phyloP scores from a whole-genome alignment of 1,140 invertebrate species.

The Drosophila gunungcola region DNA sequence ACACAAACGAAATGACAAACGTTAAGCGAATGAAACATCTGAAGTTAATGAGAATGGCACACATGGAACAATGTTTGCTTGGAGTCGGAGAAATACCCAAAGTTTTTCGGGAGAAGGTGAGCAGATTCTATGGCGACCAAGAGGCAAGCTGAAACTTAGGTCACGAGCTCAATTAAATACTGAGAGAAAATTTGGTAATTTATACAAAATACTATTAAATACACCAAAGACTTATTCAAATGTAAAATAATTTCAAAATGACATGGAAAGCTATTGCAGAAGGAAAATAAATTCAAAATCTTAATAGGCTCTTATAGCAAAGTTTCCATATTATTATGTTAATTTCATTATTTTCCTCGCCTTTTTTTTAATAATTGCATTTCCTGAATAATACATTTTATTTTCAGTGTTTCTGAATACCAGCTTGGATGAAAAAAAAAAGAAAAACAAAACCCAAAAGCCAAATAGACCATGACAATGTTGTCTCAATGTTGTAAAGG shows the following conservation, averaged over 20 bases:
- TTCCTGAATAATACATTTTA: background rate
- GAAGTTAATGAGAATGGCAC: constrained; percentile 20
- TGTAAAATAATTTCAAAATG: background rate
- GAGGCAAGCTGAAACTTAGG: background rate
- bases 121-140: constrained; percentile 5
- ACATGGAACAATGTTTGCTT: constrained; percentile 14
- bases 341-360: too few species aligned
- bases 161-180: constrained; percentile 16
- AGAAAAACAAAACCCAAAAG: constrained; percentile 64
- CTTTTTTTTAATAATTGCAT: background rate
- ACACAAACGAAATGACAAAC: constrained; percentile 8
- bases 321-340: too few species aligned
- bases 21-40: constrained; percentile 12
- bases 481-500: constrained; percentile 49
- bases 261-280: too few species aligned
- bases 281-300: too few species aligned
- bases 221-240: too few species aligned
- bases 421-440: constrained; percentile 2
- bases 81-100: background rate
- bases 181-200: background rate
- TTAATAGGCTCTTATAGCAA: background rate
- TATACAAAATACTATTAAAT: too few species aligned
- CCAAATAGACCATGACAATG: constrained; percentile 77
- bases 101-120: constrained; percentile 3
- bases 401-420: constrained; percentile 6